phyloP scores from a whole-genome alignment of 2,888 invertebrate genomes.

The Chirona hameri region DNA sequence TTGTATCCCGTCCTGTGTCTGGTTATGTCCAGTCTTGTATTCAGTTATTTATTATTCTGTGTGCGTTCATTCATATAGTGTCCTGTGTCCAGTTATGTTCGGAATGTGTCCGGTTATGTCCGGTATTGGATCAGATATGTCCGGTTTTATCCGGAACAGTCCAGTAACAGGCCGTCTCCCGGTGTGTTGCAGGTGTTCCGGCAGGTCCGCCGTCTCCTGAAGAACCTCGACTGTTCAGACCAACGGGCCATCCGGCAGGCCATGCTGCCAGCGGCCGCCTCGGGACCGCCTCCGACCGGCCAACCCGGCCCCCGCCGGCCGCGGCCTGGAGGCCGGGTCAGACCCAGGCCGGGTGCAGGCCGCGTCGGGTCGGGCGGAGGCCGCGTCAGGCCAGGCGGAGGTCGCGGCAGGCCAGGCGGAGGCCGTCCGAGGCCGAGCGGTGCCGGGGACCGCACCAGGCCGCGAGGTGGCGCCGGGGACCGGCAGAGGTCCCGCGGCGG shows the following conservation, averaged over 20 bases:
- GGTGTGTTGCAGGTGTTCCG: neutral
- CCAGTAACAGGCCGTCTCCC: too few relatives aligned
- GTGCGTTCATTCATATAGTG: too few relatives aligned
- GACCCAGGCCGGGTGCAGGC: neutral
- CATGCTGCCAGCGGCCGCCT: conserved; percentile 11
- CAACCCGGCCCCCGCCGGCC: neutral
- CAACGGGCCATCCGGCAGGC: neutral
- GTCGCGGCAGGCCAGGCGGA: neutral
- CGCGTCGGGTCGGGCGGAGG: neutral
- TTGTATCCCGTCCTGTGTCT: too few relatives aligned
- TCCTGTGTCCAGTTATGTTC: too few relatives aligned
- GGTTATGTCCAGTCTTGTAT: too few relatives aligned
- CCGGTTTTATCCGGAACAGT: too few relatives aligned
- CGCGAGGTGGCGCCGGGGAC: neutral
- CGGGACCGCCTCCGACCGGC: neutral
- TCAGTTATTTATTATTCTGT: too few relatives aligned
- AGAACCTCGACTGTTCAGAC: neutral
- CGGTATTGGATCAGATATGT: too few relatives aligned
- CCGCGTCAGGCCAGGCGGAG: neutral
- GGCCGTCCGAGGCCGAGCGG: too few relatives aligned
- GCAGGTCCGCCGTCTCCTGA: neutral
- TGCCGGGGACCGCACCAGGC: too few relatives aligned
- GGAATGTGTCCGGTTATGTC: too few relatives aligned
- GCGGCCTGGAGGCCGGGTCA: neutral
- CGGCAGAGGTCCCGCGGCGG: neutral